Evolutionary conservation across 2,797 vertebrate species (phyloP), one percentile per base, ranked within the genome.

Genomic region (Ceryle rudis): DNA sequence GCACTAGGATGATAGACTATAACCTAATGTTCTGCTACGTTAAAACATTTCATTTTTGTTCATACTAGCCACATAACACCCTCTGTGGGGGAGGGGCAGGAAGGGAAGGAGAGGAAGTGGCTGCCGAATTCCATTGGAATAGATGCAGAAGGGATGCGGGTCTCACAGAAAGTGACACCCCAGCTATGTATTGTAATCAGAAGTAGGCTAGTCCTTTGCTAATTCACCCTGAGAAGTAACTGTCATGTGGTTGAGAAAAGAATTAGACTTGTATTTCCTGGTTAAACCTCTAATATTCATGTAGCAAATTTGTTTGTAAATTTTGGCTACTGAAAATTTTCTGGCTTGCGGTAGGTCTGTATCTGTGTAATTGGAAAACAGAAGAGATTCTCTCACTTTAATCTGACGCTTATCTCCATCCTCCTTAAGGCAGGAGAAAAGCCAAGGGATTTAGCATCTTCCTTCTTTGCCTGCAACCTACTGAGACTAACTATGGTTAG

Each of bases 341-440:
- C 75, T 97, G 80, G 39, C 80, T 88, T 94, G 33, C 1, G 0
- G 41, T 94, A 65, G 89, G 35, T 74, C 86, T 64, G 17, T 93
- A 83, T 73, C 81, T 86, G 69, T 94, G 70, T 93, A 90, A 90
- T 81, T 96, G 90, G 83, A 92, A 94, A 95, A 96, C 79, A 88
- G 84, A 96, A 89, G 80, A 91, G 62, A 93, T 93, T 75, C 85
- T 80, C 52, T 95, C 78, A 71, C 89, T 94, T 94, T 84, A 97
- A 89, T 70, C 93, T 93, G 89, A 91, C 31, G 14, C 73, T 96
- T 96, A 96, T 96, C 90, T 91, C 82, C 93, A 67, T 93, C 57
- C 87, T 94, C 80, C 94, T 96, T 93, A 94, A 95, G 90, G 89
- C 86, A 86, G 83, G 89, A 97, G 93, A 92, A 95, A 87, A 93